phyloP scores from a whole-genome alignment of 1,140 invertebrate species.

The Eriocheir sinensis region DNA sequence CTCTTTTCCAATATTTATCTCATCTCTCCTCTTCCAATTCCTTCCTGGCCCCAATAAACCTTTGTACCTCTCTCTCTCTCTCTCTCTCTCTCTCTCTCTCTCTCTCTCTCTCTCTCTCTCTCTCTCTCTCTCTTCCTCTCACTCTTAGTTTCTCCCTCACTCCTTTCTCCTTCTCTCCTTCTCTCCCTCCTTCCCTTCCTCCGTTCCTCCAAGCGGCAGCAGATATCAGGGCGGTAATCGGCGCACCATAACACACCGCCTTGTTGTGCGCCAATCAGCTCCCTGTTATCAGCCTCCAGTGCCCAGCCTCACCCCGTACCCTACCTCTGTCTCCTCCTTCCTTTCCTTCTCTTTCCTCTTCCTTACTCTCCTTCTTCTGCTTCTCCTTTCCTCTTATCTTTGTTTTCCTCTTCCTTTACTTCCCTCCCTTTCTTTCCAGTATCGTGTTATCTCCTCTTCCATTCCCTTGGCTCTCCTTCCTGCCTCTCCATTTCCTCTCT shows the following conservation, averaged over 20 bases:
- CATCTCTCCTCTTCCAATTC: background rate
- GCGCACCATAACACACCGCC: background rate
- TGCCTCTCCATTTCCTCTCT: too few relatives aligned
- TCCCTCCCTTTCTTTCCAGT: too few relatives aligned
- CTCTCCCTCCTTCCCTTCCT: background rate
- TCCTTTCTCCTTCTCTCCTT: background rate
- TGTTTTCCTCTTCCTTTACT: too few relatives aligned
- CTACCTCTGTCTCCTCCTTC: too few relatives aligned
- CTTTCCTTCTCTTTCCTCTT: too few relatives aligned
- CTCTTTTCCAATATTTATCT: background rate
- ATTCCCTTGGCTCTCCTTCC: too few relatives aligned
- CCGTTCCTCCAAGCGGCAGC: background rate
- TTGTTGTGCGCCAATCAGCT: background rate
- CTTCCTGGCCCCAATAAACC: background rate
- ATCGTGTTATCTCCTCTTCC: too few relatives aligned
- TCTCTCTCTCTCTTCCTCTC: background rate
- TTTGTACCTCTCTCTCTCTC: background rate
- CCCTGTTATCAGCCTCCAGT: background rate
- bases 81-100: constrained; percentile 30
- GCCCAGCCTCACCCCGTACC: too few relatives aligned
- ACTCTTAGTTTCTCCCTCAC: too few relatives aligned
- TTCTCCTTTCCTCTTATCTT: too few relatives aligned
- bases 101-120: background rate
- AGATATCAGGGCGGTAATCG: background rate
- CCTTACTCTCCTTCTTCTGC: too few relatives aligned